Percentiles rank a stretch among this genome's conserved stretches.
These are phyloP conservation scores for Carcina quercana DNA, from an alignment of 2,888 invertebrate species.

Conservation along the genomic window DNA sequence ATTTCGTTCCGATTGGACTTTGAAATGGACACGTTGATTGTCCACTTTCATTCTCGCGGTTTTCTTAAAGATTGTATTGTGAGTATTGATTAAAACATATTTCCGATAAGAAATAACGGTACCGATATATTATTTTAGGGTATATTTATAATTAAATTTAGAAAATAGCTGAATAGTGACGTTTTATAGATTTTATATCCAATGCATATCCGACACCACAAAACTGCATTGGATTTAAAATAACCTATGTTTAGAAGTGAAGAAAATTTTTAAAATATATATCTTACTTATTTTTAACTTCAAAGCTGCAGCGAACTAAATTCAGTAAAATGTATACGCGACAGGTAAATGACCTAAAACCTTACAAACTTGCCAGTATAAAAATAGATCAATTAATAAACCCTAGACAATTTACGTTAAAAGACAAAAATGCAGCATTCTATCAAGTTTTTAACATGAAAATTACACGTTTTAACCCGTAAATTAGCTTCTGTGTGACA, in stretches of 20 bases:
- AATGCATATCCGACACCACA: too few relatives aligned
- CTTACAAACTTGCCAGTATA: not conserved
- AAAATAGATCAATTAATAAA: constrained; percentile 6
- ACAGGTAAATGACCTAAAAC: constrained; percentile 1
- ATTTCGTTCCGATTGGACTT: constrained; percentile 29
- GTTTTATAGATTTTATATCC: too few relatives aligned
- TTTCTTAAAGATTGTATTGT: too few relatives aligned
- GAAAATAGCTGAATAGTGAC: too few relatives aligned
- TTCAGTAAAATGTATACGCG: constrained; percentile 2
- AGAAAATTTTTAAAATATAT: not conserved
- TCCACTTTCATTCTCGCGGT: not conserved
- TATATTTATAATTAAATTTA: too few relatives aligned
- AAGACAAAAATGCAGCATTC: constrained; percentile 6
- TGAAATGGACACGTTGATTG: constrained; percentile 16
- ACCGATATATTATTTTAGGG: too few relatives aligned
- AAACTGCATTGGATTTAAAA: not conserved
- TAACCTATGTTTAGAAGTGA: not conserved
- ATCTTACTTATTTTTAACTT: not conserved
- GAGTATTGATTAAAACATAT: too few relatives aligned
- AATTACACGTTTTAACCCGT: constrained; percentile 11
- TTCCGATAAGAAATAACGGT: too few relatives aligned
- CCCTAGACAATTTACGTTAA: not conserved
- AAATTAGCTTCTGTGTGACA: constrained; percentile 12
- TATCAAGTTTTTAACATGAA: constrained; percentile 11
- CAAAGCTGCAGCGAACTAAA: not conserved